Evolutionary conservation across 1,140 invertebrate species (phyloP), one percentile per base, ranked within the genome.

Genomic region (Panonychus citri): DNA sequence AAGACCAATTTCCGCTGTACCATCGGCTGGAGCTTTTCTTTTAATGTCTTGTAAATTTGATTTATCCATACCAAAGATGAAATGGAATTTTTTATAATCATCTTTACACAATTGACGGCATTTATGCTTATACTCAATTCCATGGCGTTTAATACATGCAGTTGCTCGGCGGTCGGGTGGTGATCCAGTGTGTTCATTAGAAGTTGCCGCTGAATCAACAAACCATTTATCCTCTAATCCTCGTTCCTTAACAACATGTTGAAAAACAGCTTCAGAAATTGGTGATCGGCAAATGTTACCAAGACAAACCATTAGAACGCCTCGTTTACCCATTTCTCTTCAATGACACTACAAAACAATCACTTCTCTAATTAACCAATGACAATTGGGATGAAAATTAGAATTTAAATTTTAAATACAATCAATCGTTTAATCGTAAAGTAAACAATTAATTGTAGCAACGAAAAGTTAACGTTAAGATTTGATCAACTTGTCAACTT

Each of bases 241-340:
- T 56, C 55, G n/a, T 27, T 83, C 75, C 62, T 76, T 75, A 10
- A 84, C 70, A 12, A 77, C 66, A 60, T 88, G 75, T 28, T 74
- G 68, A 71, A 93, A 90, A 1, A 93, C 83, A 10, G 83, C 85
- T 70, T 91, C 87, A 21, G 87, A 87, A 60, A 91, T 91, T 7
- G 89, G 87, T 15, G 87, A 93, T n/a, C 89, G 76, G 68, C 88
- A 94, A 62, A 90, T 93, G 65, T 93, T 93, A 54, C 62, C 62
- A 30, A 64, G 48, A 46, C 62, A 64, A 25, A 64, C 60, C 51
- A 64, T 61, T 19, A 64, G 39, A 37, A 59, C 62, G 7, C 43
- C 43, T 46, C n/a, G n/a, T 24, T 46, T 46, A 2, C 1, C 17
- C 43, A 46, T 46, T 34, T n/a, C n/a, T n/a, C n/a, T n/a, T n/a